Percentiles rank a stretch among this genome's conserved stretches.
These are phyloP conservation scores for Agrotis clavis DNA, from an alignment of 2,888 invertebrate species.

Conservation along the genomic window DNA sequence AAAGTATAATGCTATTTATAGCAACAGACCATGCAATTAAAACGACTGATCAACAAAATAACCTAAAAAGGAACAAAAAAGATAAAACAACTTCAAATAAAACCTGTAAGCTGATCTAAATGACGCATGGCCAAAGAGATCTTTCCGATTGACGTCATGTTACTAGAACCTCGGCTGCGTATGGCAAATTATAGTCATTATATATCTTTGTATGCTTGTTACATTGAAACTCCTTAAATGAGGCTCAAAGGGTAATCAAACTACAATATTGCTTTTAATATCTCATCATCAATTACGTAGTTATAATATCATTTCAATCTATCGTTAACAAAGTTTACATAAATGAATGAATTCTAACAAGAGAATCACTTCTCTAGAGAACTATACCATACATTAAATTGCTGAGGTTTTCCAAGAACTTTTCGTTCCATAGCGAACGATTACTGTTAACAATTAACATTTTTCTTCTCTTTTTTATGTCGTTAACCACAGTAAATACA, in stretches of 20 bases:
- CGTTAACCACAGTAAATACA: not conserved
- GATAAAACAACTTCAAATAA: not conserved
- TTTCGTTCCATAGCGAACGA: constrained; percentile 4
- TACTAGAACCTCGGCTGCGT: constrained; percentile 9
- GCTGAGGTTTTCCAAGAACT: constrained; percentile 33
- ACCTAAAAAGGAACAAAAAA: constrained; percentile 3
- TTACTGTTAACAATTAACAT: constrained; percentile 18
- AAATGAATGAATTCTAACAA: not conserved
- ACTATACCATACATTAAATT: not conserved
- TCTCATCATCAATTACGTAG: not conserved
- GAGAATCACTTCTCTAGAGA: not conserved
- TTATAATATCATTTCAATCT: not conserved
- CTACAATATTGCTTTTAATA: not conserved
- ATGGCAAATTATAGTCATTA: constrained; percentile 33
- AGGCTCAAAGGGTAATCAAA: not conserved
- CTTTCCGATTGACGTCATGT: constrained; percentile 56
- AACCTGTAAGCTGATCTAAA: constrained; percentile 2
- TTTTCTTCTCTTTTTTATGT: not conserved
- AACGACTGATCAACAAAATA: not conserved
- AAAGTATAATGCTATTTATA: not conserved
- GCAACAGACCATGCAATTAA: not conserved
- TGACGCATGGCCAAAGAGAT: constrained; percentile 30
- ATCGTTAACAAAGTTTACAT: constrained; percentile 3
- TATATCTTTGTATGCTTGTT: constrained; percentile 10
- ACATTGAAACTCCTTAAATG: not conserved